A percentile compares a stretch with the other conserved stretches of the same genome.
Conservation (phyloP, 2,888 invertebrate species). For the Listrodromus nycthemerus region DNA sequence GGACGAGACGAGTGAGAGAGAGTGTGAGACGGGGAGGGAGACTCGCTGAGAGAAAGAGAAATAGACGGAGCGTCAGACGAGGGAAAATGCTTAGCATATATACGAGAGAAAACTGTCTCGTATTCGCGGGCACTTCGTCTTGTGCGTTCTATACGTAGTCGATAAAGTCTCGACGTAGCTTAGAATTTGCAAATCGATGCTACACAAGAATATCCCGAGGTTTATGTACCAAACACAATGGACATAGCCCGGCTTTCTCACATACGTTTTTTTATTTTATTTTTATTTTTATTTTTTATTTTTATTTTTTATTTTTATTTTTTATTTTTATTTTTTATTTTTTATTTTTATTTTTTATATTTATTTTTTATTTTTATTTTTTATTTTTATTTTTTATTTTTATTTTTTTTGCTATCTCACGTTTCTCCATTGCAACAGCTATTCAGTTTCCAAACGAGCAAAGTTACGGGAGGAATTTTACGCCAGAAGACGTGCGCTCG, state of each 20-base stretch:
- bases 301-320: not conserved
- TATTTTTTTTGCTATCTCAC: not conserved
- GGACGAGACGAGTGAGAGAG: constrained; percentile 32
- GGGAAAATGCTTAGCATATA: constrained; percentile 80
- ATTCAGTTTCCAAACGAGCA: not conserved
- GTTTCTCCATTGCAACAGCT: not conserved
- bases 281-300: not conserved
- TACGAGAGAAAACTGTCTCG: constrained; percentile 79
- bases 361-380: too few species aligned
- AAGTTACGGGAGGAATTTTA: not conserved
- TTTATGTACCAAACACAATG: constrained; percentile 7
- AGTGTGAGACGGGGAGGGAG: constrained; percentile 11
- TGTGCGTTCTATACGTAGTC: not conserved
- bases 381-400: too few species aligned
- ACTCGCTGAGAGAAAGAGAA: constrained; percentile 33
- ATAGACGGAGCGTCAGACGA: constrained; percentile 35
- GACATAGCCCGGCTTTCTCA: not conserved
- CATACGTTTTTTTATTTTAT: not conserved
- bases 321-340: not conserved
- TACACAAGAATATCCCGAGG: constrained; percentile 24
- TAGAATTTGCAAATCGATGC: constrained; percentile 53
- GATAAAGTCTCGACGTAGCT: not conserved
- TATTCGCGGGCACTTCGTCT: constrained; percentile 56
- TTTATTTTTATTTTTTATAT: not conserved
- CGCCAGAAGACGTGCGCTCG: not conserved